These are phyloP conservation scores for Bombus vancouverensis DNA, from an alignment of 1,140 invertebrate species.

Conservation along the genomic window DNA sequence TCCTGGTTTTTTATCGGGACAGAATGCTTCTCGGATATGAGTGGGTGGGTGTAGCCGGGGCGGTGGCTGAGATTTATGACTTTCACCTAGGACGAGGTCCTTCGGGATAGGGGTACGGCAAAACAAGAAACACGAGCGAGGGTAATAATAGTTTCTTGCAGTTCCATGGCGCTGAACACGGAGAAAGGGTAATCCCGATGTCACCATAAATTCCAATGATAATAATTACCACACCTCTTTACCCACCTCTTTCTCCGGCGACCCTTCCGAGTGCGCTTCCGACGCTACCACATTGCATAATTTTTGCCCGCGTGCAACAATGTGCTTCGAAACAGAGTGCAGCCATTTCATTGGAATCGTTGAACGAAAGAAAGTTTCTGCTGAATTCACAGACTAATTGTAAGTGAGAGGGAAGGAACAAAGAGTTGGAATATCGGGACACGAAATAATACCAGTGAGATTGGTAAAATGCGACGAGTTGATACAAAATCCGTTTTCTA, in stretches of 20 bases:
- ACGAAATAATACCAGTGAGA: not conserved
- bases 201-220: conserved; percentile 70
- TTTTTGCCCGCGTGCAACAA: conserved; percentile 24
- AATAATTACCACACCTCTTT: conserved; percentile 66
- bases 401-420: not conserved
- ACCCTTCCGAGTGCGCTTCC: not conserved
- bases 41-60: not conserved
- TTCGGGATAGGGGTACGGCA: conserved; percentile 45
- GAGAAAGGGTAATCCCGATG: conserved; percentile 64
- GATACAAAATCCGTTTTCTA: not conserved
- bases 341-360: not conserved
- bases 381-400: not conserved
- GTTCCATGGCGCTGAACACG: conserved; percentile 60
- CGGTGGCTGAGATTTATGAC: conserved; percentile 60
- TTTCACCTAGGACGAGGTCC: conserved; percentile 39
- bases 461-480: not conserved
- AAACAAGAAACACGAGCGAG: conserved; percentile 66
- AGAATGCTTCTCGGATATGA: not conserved
- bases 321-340: not conserved
- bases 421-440: not conserved
- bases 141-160: conserved; percentile 77
- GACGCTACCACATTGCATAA: conserved; percentile 14
- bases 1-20: conserved; percentile 38
- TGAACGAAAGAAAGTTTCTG: not conserved
- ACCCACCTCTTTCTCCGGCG: conserved; percentile 46